Percentiles rank a stretch among this genome's conserved stretches.
Conservation (phyloP, 2,113 vertebrate genomes). For the Aramus guarauna region DNA sequence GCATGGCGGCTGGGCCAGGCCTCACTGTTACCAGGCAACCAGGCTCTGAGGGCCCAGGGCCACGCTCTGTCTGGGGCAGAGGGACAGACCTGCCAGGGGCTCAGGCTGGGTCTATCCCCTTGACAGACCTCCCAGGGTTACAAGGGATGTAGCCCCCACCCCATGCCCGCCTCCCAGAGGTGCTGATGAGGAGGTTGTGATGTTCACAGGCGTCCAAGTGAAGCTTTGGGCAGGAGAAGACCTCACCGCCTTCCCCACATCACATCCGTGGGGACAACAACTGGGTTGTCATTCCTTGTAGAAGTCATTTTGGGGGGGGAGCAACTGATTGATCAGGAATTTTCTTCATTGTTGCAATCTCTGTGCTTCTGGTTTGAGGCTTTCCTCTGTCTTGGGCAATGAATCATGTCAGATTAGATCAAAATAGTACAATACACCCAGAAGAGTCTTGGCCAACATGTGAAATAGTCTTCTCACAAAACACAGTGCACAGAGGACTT, state of each 20-base stretch:
- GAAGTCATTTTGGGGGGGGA: neutral
- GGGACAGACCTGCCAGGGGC: neutral
- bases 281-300: neutral
- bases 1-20: neutral
- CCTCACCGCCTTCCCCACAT: neutral
- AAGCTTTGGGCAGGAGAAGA: neutral
- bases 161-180: neutral
- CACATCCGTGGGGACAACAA: accelerated
- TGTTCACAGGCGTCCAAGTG: accelerated
- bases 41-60: neutral
- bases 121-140: neutral
- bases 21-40: neutral
- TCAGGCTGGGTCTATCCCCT: neutral
- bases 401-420: neutral
- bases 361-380: neutral
- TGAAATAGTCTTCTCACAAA: neutral
- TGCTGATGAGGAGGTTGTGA: accelerated
- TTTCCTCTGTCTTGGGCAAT: neutral
- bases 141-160: accelerated
- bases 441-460: neutral
- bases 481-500: neutral
- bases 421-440: neutral
- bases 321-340: neutral
- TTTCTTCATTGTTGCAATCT: neutral
- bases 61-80: accelerated